Conservation (phyloP, 2,113 vertebrate genomes). For the Tylochromis polylepis region DNA sequence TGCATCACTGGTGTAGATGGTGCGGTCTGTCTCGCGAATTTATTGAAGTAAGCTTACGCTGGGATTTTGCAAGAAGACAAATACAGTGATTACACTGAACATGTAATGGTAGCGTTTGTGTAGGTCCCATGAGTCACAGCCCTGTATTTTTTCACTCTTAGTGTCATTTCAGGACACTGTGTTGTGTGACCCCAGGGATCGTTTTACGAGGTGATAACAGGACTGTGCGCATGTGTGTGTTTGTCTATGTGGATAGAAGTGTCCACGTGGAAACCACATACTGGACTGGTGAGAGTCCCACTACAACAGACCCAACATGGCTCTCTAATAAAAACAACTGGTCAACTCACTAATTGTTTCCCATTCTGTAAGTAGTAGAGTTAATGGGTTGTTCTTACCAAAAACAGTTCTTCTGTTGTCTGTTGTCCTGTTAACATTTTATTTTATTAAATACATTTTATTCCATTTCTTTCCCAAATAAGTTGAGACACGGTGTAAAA, state of each 20-base stretch:
- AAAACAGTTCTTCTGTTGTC: background rate
- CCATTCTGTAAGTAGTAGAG: background rate
- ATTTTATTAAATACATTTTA: background rate
- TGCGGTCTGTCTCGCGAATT: background rate
- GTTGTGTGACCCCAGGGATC: background rate
- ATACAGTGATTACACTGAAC: background rate
- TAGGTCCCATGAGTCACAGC: background rate
- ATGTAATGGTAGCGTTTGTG: background rate
- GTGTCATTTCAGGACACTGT: slow-evolving; percentile 13
- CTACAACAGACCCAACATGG: background rate
- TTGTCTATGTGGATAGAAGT: background rate
- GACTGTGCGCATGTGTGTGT: background rate
- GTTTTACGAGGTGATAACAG: slow-evolving; percentile 17
- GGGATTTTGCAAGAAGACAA: background rate
- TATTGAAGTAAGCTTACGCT: background rate
- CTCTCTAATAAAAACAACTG: slow-evolving; percentile 2
- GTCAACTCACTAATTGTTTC: slow-evolving; percentile 12
- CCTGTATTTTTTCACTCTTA: background rate
- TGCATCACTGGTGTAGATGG: background rate
- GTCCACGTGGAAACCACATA: background rate
- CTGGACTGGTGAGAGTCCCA: background rate
- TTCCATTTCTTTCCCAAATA: background rate
- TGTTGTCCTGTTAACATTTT: background rate
- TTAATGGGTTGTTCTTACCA: background rate
- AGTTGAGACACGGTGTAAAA: background rate